Evolutionary conservation across 2,113 vertebrate species (phyloP).

Genomic region (Gadus macrocephalus): DNA sequence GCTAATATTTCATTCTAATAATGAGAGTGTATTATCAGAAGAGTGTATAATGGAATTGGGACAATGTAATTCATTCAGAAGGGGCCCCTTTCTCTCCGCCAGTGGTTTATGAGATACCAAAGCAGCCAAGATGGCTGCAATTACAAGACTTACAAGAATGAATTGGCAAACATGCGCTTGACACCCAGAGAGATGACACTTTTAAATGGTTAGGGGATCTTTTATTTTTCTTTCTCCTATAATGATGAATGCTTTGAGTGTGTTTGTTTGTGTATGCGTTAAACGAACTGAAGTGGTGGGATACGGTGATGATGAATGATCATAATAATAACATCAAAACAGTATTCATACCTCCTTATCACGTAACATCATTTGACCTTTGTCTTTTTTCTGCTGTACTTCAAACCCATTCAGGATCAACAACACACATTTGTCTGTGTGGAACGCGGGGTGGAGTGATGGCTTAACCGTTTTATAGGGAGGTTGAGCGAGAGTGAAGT

Average conservation of each 20-base stretch:
- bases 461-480: too few species aligned
- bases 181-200: slow-evolving; percentile 28
- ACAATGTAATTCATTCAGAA: slow-evolving; percentile 20
- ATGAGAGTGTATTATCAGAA: slow-evolving; percentile 17
- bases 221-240: slow-evolving; percentile 25
- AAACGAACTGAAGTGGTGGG: too few species aligned
- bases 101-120: slow-evolving; percentile 20
- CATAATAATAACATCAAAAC: too few species aligned
- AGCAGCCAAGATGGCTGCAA: slow-evolving; percentile 27
- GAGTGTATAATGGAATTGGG: slow-evolving; percentile 17
- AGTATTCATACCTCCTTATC: too few species aligned
- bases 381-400: too few species aligned
- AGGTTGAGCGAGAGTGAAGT: too few species aligned
- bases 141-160: slow-evolving; percentile 11
- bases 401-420: too few species aligned
- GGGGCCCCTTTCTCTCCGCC: slow-evolving; percentile 27
- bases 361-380: too few species aligned
- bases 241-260: slow-evolving; percentile 28
- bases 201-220: slow-evolving; percentile 27
- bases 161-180: not conserved
- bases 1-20: slow-evolving; percentile 32
- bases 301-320: too few species aligned
- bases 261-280: not conserved
- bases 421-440: too few species aligned
- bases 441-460: too few species aligned